A percentile compares a stretch with the other conserved stretches of the same genome.
phyloP scores from a whole-genome alignment of 1,140 invertebrate genomes.

The Macrosteles quadrilineatus region DNA sequence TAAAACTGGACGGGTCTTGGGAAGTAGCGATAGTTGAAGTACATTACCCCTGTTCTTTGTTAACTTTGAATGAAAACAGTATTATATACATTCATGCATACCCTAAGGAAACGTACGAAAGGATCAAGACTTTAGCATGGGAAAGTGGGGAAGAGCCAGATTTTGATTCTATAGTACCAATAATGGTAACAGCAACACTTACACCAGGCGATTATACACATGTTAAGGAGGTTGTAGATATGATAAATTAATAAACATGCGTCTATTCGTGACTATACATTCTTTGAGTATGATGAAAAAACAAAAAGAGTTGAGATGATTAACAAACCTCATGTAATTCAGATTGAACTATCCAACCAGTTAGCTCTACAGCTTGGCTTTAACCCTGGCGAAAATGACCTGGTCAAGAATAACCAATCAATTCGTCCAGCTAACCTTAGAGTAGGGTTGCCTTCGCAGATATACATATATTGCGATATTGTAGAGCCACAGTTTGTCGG shows the following conservation, averaged over 20 bases:
- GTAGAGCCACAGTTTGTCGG: constrained; percentile 46
- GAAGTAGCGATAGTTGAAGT: not conserved
- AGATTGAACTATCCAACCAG: not conserved
- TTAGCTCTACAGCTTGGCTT: not conserved
- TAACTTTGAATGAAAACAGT: not conserved
- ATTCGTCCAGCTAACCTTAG: constrained; percentile 3
- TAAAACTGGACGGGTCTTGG: not conserved
- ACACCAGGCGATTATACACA: not conserved
- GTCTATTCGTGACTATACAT: not conserved
- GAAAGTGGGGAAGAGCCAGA: no score
- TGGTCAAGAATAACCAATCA: not conserved
- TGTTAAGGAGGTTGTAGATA: not conserved
- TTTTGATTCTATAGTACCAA: not conserved
- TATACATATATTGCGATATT: constrained; percentile 48
- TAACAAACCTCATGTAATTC: not conserved
- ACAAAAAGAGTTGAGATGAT: not conserved
- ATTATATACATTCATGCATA: not conserved
- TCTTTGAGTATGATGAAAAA: not conserved
- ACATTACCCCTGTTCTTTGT: not conserved
- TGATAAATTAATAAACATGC: not conserved
- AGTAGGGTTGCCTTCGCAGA: constrained; percentile 35
- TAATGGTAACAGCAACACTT: not conserved
- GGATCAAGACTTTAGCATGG: no score
- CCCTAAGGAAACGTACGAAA: not conserved
- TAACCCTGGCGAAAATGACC: not conserved